Percentiles rank a stretch among this genome's conserved stretches.
phyloP scores from a whole-genome alignment of 2,888 invertebrate species.

The Yponomeuta evonymella region DNA sequence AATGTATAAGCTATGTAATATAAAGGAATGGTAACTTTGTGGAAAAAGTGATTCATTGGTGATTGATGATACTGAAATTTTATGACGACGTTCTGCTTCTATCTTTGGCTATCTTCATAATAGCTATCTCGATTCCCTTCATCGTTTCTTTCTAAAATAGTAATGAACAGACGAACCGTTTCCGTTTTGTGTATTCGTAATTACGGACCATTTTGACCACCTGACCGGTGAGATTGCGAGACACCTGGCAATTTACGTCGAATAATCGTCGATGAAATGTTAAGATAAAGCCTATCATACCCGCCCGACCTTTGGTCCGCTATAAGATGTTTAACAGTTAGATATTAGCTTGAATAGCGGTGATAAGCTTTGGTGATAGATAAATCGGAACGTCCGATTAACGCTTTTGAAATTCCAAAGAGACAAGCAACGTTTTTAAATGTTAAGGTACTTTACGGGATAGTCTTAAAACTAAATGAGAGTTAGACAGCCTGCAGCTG shows the following conservation, averaged over 20 bases:
- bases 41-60: too few species aligned
- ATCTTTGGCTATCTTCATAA: too few species aligned
- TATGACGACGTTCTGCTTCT: too few species aligned
- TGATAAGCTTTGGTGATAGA: not conserved
- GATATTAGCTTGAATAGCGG: not conserved
- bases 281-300: not conserved
- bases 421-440: too few species aligned
- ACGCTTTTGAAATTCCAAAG: not conserved
- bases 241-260: conserved; percentile 8
- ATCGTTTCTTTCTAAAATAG: not conserved
- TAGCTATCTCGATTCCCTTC: too few species aligned
- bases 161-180: not conserved
- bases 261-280: conserved; percentile 6
- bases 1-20: too few species aligned
- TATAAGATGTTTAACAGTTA: not conserved
- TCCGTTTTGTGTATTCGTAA: conserved; percentile 1
- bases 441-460: too few species aligned
- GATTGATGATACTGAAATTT: too few species aligned
- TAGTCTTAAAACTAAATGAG: too few species aligned
- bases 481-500: too few species aligned
- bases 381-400: not conserved
- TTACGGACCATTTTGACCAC: conserved; percentile 7
- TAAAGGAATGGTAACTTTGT: too few species aligned
- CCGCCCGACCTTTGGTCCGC: not conserved
- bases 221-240: conserved; percentile 1